phyloP scores from a whole-genome alignment of 2,888 invertebrate species.

The Muscina levida region DNA sequence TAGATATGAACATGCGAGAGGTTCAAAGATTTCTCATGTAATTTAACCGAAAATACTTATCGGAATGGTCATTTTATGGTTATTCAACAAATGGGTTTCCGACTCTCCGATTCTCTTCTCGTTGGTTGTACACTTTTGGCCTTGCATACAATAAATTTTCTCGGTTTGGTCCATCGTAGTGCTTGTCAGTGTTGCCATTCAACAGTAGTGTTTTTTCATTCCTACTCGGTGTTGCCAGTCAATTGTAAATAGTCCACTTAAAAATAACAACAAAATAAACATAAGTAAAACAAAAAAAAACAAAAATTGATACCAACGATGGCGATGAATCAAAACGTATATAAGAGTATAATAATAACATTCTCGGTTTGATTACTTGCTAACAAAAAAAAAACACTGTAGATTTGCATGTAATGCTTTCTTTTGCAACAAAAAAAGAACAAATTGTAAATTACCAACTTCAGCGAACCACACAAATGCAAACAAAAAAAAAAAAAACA shows the following conservation, averaged over 20 bases:
- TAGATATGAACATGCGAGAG: too few species aligned
- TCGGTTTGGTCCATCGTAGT: too few species aligned
- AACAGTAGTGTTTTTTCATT: slow-evolving; percentile 25
- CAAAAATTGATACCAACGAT: slow-evolving; percentile 33
- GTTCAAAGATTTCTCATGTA: too few species aligned
- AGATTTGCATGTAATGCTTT: slow-evolving; percentile 71
- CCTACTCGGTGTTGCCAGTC: slow-evolving; percentile 16
- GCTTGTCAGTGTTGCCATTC: slow-evolving; percentile 34
- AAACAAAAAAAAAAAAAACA: slow-evolving; percentile 35
- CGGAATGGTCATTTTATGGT: too few species aligned
- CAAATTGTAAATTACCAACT: slow-evolving; percentile 52
- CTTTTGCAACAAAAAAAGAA: slow-evolving; percentile 61
- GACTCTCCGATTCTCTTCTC: too few species aligned
- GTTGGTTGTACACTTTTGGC: too few species aligned
- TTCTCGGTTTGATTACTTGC: slow-evolving; percentile 49
- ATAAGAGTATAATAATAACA: not conserved
- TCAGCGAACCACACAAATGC: slow-evolving; percentile 30
- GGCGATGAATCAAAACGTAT: slow-evolving; percentile 25
- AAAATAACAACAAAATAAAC: slow-evolving; percentile 41
- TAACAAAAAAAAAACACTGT: slow-evolving; percentile 45
- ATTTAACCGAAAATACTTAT: too few species aligned
- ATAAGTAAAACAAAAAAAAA: not conserved
- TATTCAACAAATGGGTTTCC: too few species aligned
- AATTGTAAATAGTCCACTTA: slow-evolving; percentile 54
- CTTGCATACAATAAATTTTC: too few species aligned